These are phyloP conservation scores for Tinea trinotella DNA, from an alignment of 2,888 invertebrate species.

Conservation along the genomic window DNA sequence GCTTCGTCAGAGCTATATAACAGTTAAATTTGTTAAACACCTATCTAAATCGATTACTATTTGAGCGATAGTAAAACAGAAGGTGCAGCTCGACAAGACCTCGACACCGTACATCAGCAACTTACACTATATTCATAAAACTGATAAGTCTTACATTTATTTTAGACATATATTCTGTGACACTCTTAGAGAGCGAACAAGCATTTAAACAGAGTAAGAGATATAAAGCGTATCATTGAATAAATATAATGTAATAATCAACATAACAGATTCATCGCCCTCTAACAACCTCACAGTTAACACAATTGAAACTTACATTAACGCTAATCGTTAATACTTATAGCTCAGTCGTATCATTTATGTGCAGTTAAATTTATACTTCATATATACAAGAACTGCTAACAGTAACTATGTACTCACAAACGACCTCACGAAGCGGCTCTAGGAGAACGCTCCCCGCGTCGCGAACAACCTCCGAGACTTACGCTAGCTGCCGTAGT, in stretches of 20 bases:
- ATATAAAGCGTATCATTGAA: constrained; percentile 64
- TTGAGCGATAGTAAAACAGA: constrained; percentile 43
- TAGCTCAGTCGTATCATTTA: constrained; percentile 60
- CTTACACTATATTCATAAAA: constrained; percentile 43
- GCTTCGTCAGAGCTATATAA: not conserved
- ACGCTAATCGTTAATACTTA: constrained; percentile 43
- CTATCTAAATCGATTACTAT: constrained; percentile 66
- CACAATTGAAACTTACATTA: constrained; percentile 45
- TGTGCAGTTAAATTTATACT: constrained; percentile 43
- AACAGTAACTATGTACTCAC: constrained; percentile 39
- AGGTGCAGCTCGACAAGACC: constrained; percentile 48
- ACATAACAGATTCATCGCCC: constrained; percentile 33
- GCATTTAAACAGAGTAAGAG: constrained; percentile 42
- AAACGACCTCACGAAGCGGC: constrained; percentile 30
- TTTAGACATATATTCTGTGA: constrained; percentile 47
- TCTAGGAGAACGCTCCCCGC: not conserved
- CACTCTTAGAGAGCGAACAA: constrained; percentile 35
- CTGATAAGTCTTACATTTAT: constrained; percentile 44
- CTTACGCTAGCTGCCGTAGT: not conserved
- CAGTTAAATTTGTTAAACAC: constrained; percentile 62
- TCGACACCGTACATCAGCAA: constrained; percentile 45
- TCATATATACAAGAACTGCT: constrained; percentile 22
- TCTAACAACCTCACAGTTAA: constrained; percentile 21
- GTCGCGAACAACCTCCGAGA: not conserved
- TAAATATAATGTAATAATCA: constrained; percentile 38